These are phyloP conservation scores for Neuroscelio doddi DNA, from an alignment of 2,888 invertebrate genomes.

Conservation along the genomic window DNA sequence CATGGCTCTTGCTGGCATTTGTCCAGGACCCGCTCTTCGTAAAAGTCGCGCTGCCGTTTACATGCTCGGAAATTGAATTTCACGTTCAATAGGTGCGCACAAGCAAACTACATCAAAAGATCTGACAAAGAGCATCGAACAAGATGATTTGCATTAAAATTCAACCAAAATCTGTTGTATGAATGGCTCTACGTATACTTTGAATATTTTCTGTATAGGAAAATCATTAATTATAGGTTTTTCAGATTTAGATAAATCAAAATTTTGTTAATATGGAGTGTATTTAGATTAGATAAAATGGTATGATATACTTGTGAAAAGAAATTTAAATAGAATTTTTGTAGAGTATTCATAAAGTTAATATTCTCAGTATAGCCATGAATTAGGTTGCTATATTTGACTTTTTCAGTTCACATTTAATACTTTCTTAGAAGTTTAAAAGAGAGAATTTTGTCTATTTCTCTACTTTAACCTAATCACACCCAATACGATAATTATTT, in stretches of 20 bases:
- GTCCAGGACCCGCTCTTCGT: slow-evolving; percentile 49
- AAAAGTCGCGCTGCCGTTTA: slow-evolving; percentile 53
- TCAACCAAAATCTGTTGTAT: slow-evolving; percentile 18
- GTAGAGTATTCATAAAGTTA: too few relatives aligned
- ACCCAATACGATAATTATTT: too few relatives aligned
- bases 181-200: slow-evolving; percentile 19
- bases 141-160: slow-evolving; percentile 47
- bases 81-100: slow-evolving; percentile 45
- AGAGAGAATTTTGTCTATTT: too few relatives aligned
- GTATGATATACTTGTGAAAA: too few relatives aligned
- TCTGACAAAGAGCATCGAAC: slow-evolving; percentile 39
- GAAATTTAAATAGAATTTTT: too few relatives aligned
- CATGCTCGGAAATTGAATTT: slow-evolving; percentile 52
- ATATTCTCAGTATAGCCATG: too few relatives aligned
- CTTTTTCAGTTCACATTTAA: too few relatives aligned
- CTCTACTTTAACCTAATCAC: too few relatives aligned
- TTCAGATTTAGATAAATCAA: slow-evolving; percentile 31
- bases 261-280: not conserved
- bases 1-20: slow-evolving; percentile 51
- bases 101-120: slow-evolving; percentile 41
- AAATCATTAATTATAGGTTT: slow-evolving; percentile 39
- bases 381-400: too few relatives aligned
- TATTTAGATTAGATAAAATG: too few relatives aligned
- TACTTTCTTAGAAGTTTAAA: too few relatives aligned
- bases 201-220: slow-evolving; percentile 26